Base-by-base conservation (phyloP, 1,140 invertebrate species). In the Tyrophagus putrescentiae region DNA sequence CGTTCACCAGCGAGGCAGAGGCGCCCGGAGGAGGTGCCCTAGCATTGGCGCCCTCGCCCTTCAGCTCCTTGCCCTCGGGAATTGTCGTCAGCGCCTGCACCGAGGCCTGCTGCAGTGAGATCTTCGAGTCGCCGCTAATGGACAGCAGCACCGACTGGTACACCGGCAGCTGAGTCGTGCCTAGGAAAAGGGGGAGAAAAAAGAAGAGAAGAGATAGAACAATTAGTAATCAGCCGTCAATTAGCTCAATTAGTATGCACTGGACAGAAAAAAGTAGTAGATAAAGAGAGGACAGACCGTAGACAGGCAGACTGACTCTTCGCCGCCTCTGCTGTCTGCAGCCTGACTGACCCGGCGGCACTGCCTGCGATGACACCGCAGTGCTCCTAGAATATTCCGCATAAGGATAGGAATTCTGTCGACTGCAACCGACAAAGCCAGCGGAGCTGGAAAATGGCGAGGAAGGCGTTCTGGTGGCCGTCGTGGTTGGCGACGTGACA, bases 111-210 rank as follows among this genome's bases (percentile, higher is more conserved):
- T 59, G 57, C 36, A 59, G 25, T n/a, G 57, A 59, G 34, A 59
- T 59, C 57, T 59, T 59, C 23, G 57, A 59, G 33, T 59, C 57
- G n/a, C 57, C 57, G 50, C 57, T 59, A 7, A 59, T 59, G n/a
- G 57, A 59, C 16, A 59, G 34, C n/a, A 59, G 39, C 4, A 59
- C 36, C 13, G 52, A 54, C 31, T 59, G 57, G 36, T 59, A 42
- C 13, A 29, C n/a, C 32, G 57, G 57, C 29, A 59, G 16, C 29
- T 13, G 18, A 21, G 34, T 45, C 13, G 5, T 59, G 23, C 57
- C 57, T 59, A 44, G 29, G 4, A 5, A 31, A 54, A 54, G 16
- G 48, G 23, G 31, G n/a, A n/a, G n/a, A n/a, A n/a, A n/a, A n/a
- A n/a, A n/a, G n/a, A n/a, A n/a, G n/a, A n/a, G n/a, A n/a, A n/a